Conservation (phyloP, 2,888 invertebrate genomes). For the Selenia dentaria region DNA sequence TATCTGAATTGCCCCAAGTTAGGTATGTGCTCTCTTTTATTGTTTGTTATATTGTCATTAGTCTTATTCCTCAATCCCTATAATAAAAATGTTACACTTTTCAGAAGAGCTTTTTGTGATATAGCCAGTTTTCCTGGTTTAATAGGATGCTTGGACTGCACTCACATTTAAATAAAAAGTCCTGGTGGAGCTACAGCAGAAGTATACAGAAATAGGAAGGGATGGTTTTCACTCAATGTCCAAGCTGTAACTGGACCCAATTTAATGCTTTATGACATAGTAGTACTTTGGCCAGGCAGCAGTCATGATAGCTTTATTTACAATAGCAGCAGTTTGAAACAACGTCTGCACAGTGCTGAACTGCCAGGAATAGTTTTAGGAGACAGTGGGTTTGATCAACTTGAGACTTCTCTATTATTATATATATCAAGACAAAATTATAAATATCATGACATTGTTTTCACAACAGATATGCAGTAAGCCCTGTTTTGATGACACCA, state of each 20-base stretch:
- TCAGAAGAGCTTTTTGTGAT: conserved; percentile 8
- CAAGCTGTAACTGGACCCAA: conserved; percentile 37
- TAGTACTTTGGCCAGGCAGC: conserved; percentile 35
- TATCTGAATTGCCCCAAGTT: not conserved
- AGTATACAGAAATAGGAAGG: conserved; percentile 32
- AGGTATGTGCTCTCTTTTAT: too few species aligned
- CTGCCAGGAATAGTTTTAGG: conserved; percentile 21
- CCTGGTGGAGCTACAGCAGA: conserved; percentile 33
- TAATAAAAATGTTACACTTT: conserved; percentile 8
- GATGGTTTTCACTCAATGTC: conserved; percentile 36
- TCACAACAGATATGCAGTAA: too few species aligned
- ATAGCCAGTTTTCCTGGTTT: conserved; percentile 27
- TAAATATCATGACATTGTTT: too few species aligned
- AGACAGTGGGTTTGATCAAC: conserved; percentile 13
- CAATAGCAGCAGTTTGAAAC: conserved; percentile 19
- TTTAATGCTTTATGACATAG: conserved; percentile 35
- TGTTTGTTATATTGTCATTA: too few species aligned
- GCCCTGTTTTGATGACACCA: too few species aligned
- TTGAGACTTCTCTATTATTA: too few species aligned
- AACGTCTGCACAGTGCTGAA: conserved; percentile 4
- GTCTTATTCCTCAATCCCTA: too few species aligned
- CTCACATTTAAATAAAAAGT: conserved; percentile 36
- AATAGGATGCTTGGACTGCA: conserved; percentile 34
- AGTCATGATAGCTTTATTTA: conserved; percentile 31
- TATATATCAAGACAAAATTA: too few species aligned